Base-by-base conservation (phyloP, 2,113 vertebrate species). In the Crotalus viridis region DNA sequence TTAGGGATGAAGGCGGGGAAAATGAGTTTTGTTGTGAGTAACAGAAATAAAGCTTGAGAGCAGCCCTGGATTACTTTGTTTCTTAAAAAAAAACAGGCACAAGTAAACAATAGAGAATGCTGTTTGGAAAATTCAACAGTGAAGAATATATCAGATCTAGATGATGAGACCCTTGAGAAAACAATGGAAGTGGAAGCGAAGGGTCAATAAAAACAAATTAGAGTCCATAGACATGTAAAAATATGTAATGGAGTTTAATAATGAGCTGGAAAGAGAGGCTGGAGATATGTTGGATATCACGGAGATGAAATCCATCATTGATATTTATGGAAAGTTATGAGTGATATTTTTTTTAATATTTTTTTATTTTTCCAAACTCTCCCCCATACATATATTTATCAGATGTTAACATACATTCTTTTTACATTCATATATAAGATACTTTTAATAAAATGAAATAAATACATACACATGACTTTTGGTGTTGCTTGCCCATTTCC, bases 21-120 rank as follows among this genome's bases (percentile, higher is more conserved):
- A 96, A 94, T 89, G 92, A 96, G n/a, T 94, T 94, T 92, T 33
- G 13, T 94, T 93, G 59, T 54, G 81, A 81, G 74, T 81, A 43
- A 43, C 33, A 81, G 74, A 81, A 81, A 81, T 7, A 39, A 81
- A 39, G 33, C 74, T 81, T 0, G 3, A 39, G 33, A 81, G 6
- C 7, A 81, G 17, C 17, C 33, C 74, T 81, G 74, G 33, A 81
- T 81, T 81, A 39, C 69, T 74, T 74, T 39, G 5, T 39, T 74
- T 33, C n/a, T 39, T 81, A 0, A 43, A 81, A 39, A 81, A 81
- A 48, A 48, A 8, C 6, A 39, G 69, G 17, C 33, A 39, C 19
- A 21, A 43, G 17, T 81, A 81, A 81, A 17, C 74, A 43, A 81
- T 21, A 81, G 74, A 81, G 33, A 81, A 81, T 81, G 33, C 17